Evolutionary conservation across 2,888 invertebrate genomes (phyloP).

Genomic region (Agriotes lineatus): DNA sequence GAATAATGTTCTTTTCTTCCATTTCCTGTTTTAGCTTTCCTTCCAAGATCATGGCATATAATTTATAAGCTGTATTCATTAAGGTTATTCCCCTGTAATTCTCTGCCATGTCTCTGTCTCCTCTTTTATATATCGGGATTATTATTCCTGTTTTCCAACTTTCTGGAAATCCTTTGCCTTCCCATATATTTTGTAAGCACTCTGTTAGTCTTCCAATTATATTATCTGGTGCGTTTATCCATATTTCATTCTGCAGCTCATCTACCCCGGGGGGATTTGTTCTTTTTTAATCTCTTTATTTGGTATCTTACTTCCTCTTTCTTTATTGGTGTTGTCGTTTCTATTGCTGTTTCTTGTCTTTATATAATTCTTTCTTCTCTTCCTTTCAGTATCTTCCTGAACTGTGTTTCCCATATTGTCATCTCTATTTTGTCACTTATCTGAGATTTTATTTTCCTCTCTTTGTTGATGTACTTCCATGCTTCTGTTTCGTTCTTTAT

Average conservation of each 20-base stretch:
- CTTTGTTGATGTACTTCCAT: neutral
- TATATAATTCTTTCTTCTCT: neutral
- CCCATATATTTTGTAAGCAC: neutral
- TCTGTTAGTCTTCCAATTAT: too few relatives aligned
- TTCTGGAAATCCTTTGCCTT: neutral
- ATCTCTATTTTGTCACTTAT: neutral
- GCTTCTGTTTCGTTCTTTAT: too few relatives aligned
- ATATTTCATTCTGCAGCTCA: neutral
- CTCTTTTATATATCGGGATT: neutral
- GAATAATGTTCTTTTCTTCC: too few relatives aligned
- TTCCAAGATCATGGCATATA: too few relatives aligned
- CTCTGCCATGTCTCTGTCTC: neutral
- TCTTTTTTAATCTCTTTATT: neutral
- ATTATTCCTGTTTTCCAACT: neutral
- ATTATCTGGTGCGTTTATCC: too few relatives aligned
- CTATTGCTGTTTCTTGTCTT: too few relatives aligned
- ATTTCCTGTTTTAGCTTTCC: too few relatives aligned
- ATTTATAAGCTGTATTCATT: neutral
- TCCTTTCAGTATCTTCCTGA: neutral
- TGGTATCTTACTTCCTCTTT: neutral
- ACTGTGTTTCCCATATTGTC: neutral
- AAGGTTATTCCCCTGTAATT: neutral
- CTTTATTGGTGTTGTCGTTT: neutral
- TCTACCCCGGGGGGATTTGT: neutral
- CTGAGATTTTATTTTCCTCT: neutral